Base-by-base conservation (phyloP, 2,888 invertebrate genomes). In the Calliphora vomitoria region DNA sequence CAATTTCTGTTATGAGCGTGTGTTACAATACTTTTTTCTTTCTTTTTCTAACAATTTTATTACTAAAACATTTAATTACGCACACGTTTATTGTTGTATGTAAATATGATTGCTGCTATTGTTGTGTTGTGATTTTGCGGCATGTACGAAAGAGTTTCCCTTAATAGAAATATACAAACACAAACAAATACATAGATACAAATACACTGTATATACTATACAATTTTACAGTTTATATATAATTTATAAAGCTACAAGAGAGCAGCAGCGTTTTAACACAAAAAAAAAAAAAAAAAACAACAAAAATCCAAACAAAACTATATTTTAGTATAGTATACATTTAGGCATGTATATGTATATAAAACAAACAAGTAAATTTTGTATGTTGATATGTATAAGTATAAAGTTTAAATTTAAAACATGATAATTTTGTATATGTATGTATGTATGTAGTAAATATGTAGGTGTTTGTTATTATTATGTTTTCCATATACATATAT, bases 391-490 rank as follows among this genome's bases (percentile, higher is more conserved):
- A 47, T 20, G n/a, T 18, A 50, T 15, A 69, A 31, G 35, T 6
- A 31, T 25, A 35, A 11, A 64, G 53, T 66, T 83, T 76, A 62
- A 71, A 83, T 71, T 76, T 71, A 38, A 76, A 83, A 78, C 69
- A 83, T 71, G 62, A 71, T 83, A 78, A 71, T 64, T 83, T 71
- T 64, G 41, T 62, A 71, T 5, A 25, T 71, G 11, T 71, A 58
- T 80, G 76, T 69, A 20, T 72, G 25, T 69, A n/a, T 38, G 15
- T 66, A 35, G 76, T 69, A 20, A 66, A 66, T 60, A 15, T 69
- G 50, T 69, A 69, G 83, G 83, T 83, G 82, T 82, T 60, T 82
- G 82, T 83, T 83, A 60, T 82, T 83, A 64, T 76, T 71, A 78
- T 78, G 66, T 35, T 35, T 35, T 35, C 35, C 6, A 35, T 35